Evolutionary conservation across 2,888 invertebrate genomes (phyloP).

Genomic region (Tachina grossa): DNA sequence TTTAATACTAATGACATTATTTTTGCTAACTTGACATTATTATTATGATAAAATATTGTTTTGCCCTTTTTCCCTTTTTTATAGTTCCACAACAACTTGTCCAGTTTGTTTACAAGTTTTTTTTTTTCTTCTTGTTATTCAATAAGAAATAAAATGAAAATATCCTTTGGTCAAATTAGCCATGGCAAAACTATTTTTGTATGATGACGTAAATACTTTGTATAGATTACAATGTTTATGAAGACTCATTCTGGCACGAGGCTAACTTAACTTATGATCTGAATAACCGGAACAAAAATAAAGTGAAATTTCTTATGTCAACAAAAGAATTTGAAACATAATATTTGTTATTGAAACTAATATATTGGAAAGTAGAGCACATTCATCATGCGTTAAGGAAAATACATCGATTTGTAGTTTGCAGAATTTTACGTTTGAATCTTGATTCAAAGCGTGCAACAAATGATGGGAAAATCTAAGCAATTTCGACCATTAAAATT

Average conservation of each 20-base stretch:
- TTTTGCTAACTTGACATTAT: conserved; percentile 61
- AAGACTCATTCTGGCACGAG: neutral
- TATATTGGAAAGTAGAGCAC: no score
- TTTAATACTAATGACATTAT: conserved; percentile 62
- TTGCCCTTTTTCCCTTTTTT: neutral
- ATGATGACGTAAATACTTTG: neutral
- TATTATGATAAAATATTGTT: conserved; percentile 26
- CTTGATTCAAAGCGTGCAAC: no score
- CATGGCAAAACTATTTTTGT: conserved; percentile 40
- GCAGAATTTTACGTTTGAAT: no score
- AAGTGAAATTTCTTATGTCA: no score
- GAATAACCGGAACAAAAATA: no score
- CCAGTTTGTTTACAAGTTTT: conserved; percentile 18
- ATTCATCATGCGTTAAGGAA: no score
- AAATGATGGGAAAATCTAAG: no score
- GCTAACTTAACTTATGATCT: no score
- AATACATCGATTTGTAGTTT: no score
- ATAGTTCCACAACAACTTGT: conserved; percentile 28
- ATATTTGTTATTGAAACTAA: no score
- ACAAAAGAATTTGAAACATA: no score
- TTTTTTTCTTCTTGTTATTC: conserved; percentile 16
- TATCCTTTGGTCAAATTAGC: conserved; percentile 54
- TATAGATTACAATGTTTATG: neutral
- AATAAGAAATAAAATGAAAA: conserved; percentile 17
- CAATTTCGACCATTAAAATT: no score